Conservation (phyloP, 2,888 invertebrate genomes). For the Drosophila kokeensis region DNA sequence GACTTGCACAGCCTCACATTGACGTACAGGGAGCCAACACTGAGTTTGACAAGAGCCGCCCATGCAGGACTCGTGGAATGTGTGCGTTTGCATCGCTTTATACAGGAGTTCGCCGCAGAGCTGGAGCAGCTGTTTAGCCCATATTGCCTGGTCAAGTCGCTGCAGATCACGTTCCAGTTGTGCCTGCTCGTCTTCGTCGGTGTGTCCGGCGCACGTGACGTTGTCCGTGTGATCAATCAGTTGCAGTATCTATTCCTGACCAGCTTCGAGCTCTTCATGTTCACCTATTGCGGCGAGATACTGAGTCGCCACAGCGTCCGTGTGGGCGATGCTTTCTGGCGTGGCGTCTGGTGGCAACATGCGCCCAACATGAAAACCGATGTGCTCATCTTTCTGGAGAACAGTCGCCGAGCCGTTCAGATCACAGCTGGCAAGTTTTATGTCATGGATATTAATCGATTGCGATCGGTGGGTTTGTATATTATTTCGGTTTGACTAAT, state of each 20-base stretch:
- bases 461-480: conserved; percentile 68
- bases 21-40: neutral
- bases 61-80: conserved; percentile 77
- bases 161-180: conserved; percentile 83
- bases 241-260: conserved; percentile 81
- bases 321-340: conserved; percentile 79
- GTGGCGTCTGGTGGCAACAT: conserved; percentile 79
- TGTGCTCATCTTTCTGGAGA: conserved; percentile 79
- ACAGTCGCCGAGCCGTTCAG: conserved; percentile 71
- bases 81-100: conserved; percentile 82
- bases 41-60: conserved; percentile 16
- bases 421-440: conserved; percentile 84
- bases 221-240: conserved; percentile 76
- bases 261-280: conserved; percentile 78
- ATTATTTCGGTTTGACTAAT: neutral
- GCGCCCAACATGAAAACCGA: conserved; percentile 68
- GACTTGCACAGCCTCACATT: conserved; percentile 50
- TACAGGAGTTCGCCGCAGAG: conserved; percentile 77
- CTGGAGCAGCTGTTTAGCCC: conserved; percentile 84
- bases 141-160: conserved; percentile 82
- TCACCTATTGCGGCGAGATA: conserved; percentile 82
- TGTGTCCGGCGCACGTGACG: conserved; percentile 71
- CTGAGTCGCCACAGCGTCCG: conserved; percentile 78
- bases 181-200: conserved; percentile 83
- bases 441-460: conserved; percentile 80